These are phyloP conservation scores for Scaptomyza caliginosa DNA, from an alignment of 2,888 invertebrate genomes.

Conservation along the genomic window DNA sequence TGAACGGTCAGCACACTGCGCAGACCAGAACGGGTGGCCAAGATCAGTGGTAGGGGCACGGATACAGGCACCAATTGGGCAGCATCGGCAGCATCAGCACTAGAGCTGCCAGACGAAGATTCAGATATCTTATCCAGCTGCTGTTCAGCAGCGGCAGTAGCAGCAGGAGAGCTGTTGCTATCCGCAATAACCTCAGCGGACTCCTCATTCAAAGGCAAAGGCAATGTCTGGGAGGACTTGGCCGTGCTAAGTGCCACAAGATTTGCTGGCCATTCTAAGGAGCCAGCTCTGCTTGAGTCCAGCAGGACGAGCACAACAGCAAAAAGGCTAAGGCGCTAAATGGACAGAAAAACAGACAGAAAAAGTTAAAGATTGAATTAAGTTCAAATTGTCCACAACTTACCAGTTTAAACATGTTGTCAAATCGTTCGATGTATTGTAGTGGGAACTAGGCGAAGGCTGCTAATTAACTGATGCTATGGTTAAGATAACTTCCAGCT, in stretches of 20 bases:
- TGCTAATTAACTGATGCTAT: constrained; percentile 62
- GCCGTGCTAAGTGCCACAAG: constrained; percentile 52
- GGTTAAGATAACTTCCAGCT: constrained; percentile 3
- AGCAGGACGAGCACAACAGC: constrained; percentile 42
- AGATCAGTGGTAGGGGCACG: constrained; percentile 77
- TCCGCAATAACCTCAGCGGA: constrained; percentile 41
- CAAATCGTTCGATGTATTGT: constrained; percentile 13
- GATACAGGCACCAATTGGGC: constrained; percentile 74
- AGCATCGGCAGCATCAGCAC: constrained; percentile 38
- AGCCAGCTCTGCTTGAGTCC: constrained; percentile 47
- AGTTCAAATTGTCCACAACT: constrained; percentile 1
- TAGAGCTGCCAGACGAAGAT: constrained; percentile 21
- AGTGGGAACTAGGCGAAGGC: constrained; percentile 31
- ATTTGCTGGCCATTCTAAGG: constrained; percentile 55
- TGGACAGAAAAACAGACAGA: too few relatives aligned
- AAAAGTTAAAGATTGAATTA: background rate
- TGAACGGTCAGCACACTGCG: constrained; percentile 80
- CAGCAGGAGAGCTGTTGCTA: constrained; percentile 25
- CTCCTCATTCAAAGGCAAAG: constrained; percentile 41
- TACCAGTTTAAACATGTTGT: constrained; percentile 73
- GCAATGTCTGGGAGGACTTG: constrained; percentile 48
- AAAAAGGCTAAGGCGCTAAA: constrained; percentile 40
- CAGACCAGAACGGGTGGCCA: constrained; percentile 80
- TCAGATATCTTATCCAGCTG: constrained; percentile 20
- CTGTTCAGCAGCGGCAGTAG: constrained; percentile 9